phyloP scores from a whole-genome alignment of 2,113 vertebrate species.

The Neotragus pygmaeus region DNA sequence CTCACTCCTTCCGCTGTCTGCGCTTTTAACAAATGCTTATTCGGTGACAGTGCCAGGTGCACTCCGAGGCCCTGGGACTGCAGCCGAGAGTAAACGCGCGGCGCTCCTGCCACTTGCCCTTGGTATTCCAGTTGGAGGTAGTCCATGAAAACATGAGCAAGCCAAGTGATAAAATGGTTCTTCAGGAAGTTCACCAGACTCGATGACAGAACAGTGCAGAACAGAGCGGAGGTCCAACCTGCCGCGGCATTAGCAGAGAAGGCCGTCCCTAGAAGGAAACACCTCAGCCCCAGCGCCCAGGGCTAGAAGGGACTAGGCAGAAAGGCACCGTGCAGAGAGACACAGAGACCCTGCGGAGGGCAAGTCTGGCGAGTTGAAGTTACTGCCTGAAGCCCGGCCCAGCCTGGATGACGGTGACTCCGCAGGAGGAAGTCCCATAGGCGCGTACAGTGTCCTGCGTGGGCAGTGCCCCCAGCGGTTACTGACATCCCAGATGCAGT shows the following conservation, averaged over 20 bases:
- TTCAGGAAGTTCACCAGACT: background rate
- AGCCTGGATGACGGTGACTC: background rate
- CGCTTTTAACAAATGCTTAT: background rate
- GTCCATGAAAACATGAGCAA: background rate
- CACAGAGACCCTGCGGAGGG: background rate
- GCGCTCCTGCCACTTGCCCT: background rate
- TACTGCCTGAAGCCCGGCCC: background rate
- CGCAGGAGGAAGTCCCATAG: background rate
- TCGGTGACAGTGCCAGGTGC: background rate
- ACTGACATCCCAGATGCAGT: background rate
- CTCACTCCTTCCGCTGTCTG: background rate
- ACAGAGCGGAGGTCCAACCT: background rate
- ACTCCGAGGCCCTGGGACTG: too few species aligned
- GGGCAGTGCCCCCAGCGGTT: background rate
- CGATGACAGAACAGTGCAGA: background rate
- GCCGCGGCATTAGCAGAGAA: background rate
- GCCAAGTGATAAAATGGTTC: background rate
- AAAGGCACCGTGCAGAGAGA: background rate
- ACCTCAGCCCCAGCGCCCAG: background rate
- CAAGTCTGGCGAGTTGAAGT: background rate
- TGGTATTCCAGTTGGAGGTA: background rate
- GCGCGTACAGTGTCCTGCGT: fast-evolving
- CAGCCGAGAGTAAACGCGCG: too few species aligned
- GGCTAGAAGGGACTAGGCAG: background rate
- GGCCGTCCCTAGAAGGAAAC: background rate